Conservation (phyloP, 2,888 invertebrate species). For the Mallateleia sp. region DNA sequence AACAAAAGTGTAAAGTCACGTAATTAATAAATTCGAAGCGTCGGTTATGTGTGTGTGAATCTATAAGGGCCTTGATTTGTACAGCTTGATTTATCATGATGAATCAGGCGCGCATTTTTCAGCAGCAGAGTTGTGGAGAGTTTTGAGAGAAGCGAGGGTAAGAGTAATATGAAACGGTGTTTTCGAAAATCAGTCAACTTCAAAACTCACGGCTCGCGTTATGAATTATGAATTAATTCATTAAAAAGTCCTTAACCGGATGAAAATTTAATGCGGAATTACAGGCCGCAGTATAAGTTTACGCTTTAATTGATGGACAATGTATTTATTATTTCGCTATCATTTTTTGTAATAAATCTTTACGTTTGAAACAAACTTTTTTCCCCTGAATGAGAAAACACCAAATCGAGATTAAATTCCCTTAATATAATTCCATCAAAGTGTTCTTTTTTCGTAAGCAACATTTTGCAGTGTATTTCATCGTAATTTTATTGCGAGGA, state of each 20-base stretch:
- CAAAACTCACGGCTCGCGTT: slow-evolving; percentile 49
- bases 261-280: slow-evolving; percentile 26
- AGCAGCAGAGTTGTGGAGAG: slow-evolving; percentile 65
- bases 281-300: slow-evolving; percentile 12
- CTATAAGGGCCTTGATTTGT: slow-evolving; percentile 60
- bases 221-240: slow-evolving; percentile 53
- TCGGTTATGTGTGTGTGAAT: slow-evolving; percentile 52
- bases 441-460: not conserved
- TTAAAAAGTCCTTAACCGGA: slow-evolving; percentile 42
- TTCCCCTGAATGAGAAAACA: not conserved
- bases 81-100: slow-evolving; percentile 68
- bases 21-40: slow-evolving; percentile 57
- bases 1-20: slow-evolving; percentile 65
- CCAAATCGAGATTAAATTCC: not conserved
- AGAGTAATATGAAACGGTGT: slow-evolving; percentile 68
- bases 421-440: not conserved
- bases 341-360: slow-evolving; percentile 7
- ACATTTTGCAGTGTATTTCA: not conserved
- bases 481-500: not conserved
- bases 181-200: slow-evolving; percentile 74
- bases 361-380: not conserved
- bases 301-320: slow-evolving; percentile 16
- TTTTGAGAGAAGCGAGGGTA: slow-evolving; percentile 69
- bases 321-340: slow-evolving; percentile 17
- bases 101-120: slow-evolving; percentile 66